Percentiles rank a stretch among this genome's conserved stretches.
Evolutionary conservation across 30 jellyfish, hydroid and myxozoan species (phyloP).

Genomic region (Pelagia noctiluca): DNA sequence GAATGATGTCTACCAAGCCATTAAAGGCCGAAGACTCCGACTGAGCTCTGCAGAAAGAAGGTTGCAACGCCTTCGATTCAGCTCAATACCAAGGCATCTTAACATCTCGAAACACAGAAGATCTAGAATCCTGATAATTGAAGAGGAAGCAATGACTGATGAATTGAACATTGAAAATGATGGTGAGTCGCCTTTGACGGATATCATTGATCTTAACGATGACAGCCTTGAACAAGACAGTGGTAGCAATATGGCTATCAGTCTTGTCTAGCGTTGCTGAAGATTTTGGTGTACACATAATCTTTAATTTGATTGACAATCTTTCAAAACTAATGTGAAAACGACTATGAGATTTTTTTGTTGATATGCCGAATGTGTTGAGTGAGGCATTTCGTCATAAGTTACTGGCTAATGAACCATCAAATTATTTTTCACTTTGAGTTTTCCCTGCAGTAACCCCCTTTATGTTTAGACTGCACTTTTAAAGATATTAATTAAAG

Average conservation of each 20-base stretch:
- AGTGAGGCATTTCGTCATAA: too few species aligned
- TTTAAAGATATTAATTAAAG: too few species aligned
- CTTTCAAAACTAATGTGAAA: too few species aligned
- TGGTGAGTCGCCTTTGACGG: not conserved
- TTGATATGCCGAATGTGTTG: too few species aligned
- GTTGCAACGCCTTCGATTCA: slow-evolving; percentile 7
- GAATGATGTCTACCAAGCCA: not conserved
- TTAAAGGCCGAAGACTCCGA: slow-evolving; percentile 11
- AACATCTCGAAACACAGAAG: slow-evolving; percentile 24
- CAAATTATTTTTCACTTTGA: too few species aligned
- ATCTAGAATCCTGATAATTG: not conserved
- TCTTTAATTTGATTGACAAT: too few species aligned
- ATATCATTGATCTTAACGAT: not conserved
- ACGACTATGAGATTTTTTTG: too few species aligned
- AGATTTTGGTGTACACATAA: too few species aligned
- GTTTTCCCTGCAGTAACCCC: too few species aligned
- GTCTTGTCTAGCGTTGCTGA: slow-evolving; percentile 52
- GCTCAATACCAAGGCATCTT: slow-evolving; percentile 55
- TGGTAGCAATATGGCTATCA: slow-evolving; percentile 11
- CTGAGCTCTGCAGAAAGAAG: slow-evolving; percentile 31
- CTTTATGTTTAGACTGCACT: too few species aligned
- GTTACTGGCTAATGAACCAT: too few species aligned
- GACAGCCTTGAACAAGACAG: not conserved
- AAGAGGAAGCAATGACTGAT: not conserved
- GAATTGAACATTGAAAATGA: not conserved